A percentile compares a stretch with the other conserved stretches of the same genome.
Conservation (phyloP, 2,888 invertebrate genomes). For the Venusia cambrica region DNA sequence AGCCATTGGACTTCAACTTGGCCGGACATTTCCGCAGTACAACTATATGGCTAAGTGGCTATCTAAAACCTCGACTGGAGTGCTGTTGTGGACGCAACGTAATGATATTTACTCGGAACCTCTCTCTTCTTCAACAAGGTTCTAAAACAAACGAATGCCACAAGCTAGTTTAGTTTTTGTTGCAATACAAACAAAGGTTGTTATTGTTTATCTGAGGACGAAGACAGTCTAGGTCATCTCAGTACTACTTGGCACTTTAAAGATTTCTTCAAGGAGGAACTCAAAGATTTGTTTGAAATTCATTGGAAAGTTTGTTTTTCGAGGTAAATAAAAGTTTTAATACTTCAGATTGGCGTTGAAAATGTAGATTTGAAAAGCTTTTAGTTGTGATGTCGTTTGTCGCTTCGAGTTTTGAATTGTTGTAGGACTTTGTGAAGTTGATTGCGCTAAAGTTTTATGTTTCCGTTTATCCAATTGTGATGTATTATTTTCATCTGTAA, state of each 20-base stretch:
- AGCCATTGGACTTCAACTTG: constrained; percentile 6
- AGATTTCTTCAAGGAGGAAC: constrained; percentile 58
- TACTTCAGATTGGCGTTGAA: constrained; percentile 47
- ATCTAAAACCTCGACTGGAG: constrained; percentile 51
- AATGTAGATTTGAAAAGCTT: constrained; percentile 32
- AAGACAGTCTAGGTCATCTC: constrained; percentile 41
- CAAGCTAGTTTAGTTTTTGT: constrained; percentile 24
- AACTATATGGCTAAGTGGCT: constrained; percentile 54
- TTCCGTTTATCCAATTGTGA: no score
- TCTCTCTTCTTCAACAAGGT: constrained; percentile 33
- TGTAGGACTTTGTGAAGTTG: constrained; percentile 18
- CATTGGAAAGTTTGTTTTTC: constrained; percentile 56
- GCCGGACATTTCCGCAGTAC: constrained; percentile 24
- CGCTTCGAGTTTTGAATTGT: constrained; percentile 20
- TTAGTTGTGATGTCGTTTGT: constrained; percentile 28
- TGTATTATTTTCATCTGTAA: no score
- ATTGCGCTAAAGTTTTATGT: constrained; percentile 14
- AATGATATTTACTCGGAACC: constrained; percentile 67
- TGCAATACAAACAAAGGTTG: neutral
- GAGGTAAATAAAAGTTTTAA: constrained; percentile 54
- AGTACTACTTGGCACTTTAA: constrained; percentile 44
- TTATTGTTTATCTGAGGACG: constrained; percentile 8
- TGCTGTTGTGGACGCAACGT: constrained; percentile 62
- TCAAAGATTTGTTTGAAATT: constrained; percentile 66
- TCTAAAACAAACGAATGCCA: constrained; percentile 20